Conservation (phyloP, 2,888 invertebrate species). For the Meta bourneti region DNA sequence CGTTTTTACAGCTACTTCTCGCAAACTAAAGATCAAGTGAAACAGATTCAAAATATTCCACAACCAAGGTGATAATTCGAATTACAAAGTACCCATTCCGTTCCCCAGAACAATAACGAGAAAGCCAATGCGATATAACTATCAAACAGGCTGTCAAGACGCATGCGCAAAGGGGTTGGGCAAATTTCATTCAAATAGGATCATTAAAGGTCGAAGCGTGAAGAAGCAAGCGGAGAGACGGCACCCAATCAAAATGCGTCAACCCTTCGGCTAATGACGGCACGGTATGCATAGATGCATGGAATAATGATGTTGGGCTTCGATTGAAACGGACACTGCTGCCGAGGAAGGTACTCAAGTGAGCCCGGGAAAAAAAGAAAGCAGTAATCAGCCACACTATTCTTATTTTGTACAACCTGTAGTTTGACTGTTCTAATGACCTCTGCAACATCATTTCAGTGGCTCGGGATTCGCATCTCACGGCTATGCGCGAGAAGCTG, state of each 20-base stretch:
- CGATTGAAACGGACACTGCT: constrained; percentile 41
- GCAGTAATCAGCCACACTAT: constrained; percentile 32
- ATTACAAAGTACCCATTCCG: no score
- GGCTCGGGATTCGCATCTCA: constrained; percentile 12
- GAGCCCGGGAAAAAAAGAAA: constrained; percentile 27
- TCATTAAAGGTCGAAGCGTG: constrained; percentile 53
- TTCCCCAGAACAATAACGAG: no score
- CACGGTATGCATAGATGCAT: constrained; percentile 68
- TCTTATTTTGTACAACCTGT: constrained; percentile 49
- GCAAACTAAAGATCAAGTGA: background rate
- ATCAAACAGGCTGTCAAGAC: background rate
- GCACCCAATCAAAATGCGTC: constrained; percentile 57
- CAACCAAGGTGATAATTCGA: background rate
- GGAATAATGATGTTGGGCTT: constrained; percentile 42
- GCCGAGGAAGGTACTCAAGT: constrained; percentile 30
- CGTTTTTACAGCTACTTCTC: no score
- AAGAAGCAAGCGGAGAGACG: constrained; percentile 38
- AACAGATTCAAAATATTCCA: background rate
- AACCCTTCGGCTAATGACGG: constrained; percentile 64
- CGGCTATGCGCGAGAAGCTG: background rate
- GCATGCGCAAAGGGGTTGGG: constrained; percentile 45
- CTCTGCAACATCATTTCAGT: constrained; percentile 44
- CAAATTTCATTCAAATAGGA: constrained; percentile 57
- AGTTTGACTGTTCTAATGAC: constrained; percentile 57
- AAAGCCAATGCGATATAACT: no score